Conservation (phyloP, 1,140 invertebrate species). For the Fopius arisanus region DNA sequence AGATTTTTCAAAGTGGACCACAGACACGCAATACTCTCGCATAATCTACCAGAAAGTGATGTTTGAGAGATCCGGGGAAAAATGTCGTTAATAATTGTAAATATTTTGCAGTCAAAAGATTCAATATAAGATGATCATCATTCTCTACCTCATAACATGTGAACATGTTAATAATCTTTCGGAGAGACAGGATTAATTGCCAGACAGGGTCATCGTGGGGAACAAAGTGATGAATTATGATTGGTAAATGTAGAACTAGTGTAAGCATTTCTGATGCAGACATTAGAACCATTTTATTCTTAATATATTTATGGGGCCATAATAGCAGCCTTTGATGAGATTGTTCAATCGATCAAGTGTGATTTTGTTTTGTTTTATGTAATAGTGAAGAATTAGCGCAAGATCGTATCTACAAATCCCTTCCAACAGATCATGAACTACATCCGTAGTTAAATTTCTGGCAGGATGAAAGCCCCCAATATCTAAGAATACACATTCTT, state of each 20-base stretch:
- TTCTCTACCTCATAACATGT: not conserved
- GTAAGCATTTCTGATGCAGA: slow-evolving; percentile 19
- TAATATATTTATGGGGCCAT: not conserved
- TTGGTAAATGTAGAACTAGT: not conserved
- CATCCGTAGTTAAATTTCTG: not conserved
- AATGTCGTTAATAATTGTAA: not conserved
- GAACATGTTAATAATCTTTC: not conserved
- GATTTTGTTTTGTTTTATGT: not conserved
- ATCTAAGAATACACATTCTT: not conserved
- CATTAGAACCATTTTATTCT: not conserved
- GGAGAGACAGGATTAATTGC: not conserved
- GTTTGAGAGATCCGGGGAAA: not conserved
- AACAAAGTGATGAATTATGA: slow-evolving; percentile 17
- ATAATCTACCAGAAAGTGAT: slow-evolving; percentile 20
- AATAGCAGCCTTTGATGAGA: not conserved
- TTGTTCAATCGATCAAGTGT: not conserved
- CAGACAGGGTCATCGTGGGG: not conserved
- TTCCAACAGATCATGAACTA: slow-evolving; percentile 4
- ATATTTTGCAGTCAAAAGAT: not conserved
- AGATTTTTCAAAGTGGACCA: slow-evolving; percentile 11
- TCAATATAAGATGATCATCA: not conserved
- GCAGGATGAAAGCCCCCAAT: not conserved
- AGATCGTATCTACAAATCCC: not conserved
- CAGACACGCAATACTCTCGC: not conserved
- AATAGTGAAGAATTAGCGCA: not conserved